Base-by-base conservation (phyloP, 1,140 invertebrate species). In the Trichonephila clavipes region DNA sequence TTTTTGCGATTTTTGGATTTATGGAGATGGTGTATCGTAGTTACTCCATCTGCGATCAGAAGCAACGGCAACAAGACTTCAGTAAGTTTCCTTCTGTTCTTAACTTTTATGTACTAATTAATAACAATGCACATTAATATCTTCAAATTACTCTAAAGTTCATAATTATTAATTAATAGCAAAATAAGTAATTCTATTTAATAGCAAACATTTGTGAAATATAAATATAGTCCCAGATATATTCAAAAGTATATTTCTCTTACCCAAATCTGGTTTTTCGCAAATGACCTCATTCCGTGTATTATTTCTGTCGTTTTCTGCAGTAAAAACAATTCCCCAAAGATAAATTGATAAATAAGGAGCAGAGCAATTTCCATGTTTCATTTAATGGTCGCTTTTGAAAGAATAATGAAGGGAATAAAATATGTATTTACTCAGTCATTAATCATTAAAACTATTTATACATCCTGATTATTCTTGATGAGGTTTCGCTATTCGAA, bases 331-430 rank as follows among this genome's bases (percentile, higher is more conserved):
- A 34, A 77, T 40, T 40, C 72, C 72, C 72, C 6, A 16, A 77
- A 77, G 72, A 77, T 77, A 77, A 77, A 77, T 34, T 40, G 72
- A 77, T 77, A 77, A 77, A 77, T 77, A 77, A 77, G 72, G 72
- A 40, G 34, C 72, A 28, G 72, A 77, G 72, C 72, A 14, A 77
- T 77, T 77, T 77, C 72, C 24, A 77, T 77, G 72, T 77, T 77
- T 77, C 72, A 77, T 34, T 77, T 34, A 77, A 77, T 34, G 72
- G 14, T 18, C 0, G 28, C 72, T 40, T 34, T 34, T 77, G 72
- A 77, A 77, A 77, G 72, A 77, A 77, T 77, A 77, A 77, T 77
- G 72, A 77, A 28, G 18, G 28, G 28, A 28, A 77, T 77, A 34
- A 77, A 77, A 77, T 77, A 77, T 77, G 72, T 77, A 77, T 77